Evolutionary conservation across 2,888 invertebrate genomes (phyloP).

Genomic region (Aphidoletes aphidimyza): DNA sequence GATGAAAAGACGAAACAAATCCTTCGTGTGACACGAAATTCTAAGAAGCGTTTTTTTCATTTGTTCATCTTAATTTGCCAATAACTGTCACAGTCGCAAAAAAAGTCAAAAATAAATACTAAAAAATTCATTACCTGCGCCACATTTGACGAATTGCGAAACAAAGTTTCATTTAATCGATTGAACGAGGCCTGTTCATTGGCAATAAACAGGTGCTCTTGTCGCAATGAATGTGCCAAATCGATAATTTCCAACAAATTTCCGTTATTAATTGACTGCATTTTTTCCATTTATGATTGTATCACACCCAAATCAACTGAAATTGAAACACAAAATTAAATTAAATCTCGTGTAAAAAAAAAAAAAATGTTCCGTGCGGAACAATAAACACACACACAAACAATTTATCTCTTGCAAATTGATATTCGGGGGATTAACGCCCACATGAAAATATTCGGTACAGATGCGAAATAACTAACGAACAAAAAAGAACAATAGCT

Average conservation of each 20-base stretch:
- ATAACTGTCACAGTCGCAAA: neutral
- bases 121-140: conserved; percentile 63
- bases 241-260: conserved; percentile 67
- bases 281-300: conserved; percentile 57
- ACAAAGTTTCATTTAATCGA: conserved; percentile 78
- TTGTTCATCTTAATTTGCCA: too few relatives aligned
- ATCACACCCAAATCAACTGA: conserved; percentile 13
- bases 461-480: neutral
- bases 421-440: neutral
- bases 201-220: conserved; percentile 86
- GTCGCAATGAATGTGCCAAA: conserved; percentile 66
- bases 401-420: neutral
- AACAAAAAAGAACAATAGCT: neutral
- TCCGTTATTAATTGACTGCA: conserved; percentile 65
- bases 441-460: neutral
- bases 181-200: conserved; percentile 86
- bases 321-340: neutral
- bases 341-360: neutral
- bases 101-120: neutral
- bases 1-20: too few relatives aligned
- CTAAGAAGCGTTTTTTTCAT: too few relatives aligned
- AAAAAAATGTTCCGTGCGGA: neutral
- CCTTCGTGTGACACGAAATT: too few relatives aligned
- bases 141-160: conserved; percentile 69
- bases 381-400: conserved; percentile 9